Evolutionary conservation across 2,888 invertebrate species (phyloP), one percentile per base, ranked within the genome.

Genomic region (Melanostoma mellinum): DNA sequence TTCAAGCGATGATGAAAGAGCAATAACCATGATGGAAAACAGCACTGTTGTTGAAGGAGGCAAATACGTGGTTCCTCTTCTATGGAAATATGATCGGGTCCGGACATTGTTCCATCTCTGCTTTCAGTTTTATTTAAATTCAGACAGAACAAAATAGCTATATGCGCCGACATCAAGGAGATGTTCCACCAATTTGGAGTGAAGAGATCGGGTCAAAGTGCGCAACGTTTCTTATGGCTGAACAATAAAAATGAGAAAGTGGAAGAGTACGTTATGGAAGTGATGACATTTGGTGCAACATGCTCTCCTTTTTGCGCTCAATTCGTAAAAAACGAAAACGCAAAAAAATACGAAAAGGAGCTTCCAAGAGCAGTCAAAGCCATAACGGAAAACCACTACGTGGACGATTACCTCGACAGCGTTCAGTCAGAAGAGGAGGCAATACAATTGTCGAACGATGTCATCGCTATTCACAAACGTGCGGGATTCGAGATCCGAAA

Each of bases 351-450:
- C 36, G 35, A 20, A 10, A 38, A 9, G 6, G 9, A 55, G 33
- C 86, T 71, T 56, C 87, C 87, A 4, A 30, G 52, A 36, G 87
- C 87, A 0, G 77, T 61, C 0, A 9, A 46, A 2, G 86, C 87
- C 0, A 86, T 88, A 10, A 61, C 71, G 9, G 38, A 86, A 6
- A 87, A 86, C 6, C 86, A 85, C 55, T 88, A 88, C 53, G 86
- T 88, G 76, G 87, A 88, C 44, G 88, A 87, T 36, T 85, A 82
- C 6, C 61, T 88, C 3, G 86, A 86, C 30, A 86, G 87, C 40
- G 73, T 74, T 5, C 78, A 86, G 8, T 77, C 85, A 0, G 77
- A 75, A 56, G 81, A 76, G 56, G 69, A 81, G 61, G 85, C 85
- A 4, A 50, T 74, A 44, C 30, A 53, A 42, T 32, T 75, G 5